Conservation (phyloP, 1,140 invertebrate species). For the Cryptotermes secundus region DNA sequence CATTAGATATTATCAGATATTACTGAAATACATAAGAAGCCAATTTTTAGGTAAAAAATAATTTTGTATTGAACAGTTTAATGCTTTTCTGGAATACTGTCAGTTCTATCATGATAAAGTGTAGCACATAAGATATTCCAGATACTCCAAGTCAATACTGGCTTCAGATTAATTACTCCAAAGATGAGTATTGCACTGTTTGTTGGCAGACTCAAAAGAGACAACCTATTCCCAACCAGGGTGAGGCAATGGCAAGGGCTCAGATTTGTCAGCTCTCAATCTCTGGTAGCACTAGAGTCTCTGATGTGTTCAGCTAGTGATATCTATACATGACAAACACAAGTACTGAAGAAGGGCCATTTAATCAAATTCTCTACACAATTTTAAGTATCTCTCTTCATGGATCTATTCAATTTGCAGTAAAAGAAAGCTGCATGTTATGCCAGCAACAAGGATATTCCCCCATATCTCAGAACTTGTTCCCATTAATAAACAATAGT, state of each 20-base stretch:
- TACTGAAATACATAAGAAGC: too few relatives aligned
- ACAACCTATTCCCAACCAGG: neutral
- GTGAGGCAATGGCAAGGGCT: slow-evolving; percentile 28
- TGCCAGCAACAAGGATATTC: too few relatives aligned
- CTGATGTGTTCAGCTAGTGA: neutral
- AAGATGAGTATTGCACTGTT: neutral
- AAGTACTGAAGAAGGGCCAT: neutral
- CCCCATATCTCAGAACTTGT: too few relatives aligned
- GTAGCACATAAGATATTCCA: too few relatives aligned
- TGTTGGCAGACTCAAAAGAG: neutral
- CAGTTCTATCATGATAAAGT: too few relatives aligned
- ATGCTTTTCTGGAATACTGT: too few relatives aligned
- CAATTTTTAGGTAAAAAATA: too few relatives aligned
- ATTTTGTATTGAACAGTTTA: too few relatives aligned
- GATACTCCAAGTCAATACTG: too few relatives aligned
- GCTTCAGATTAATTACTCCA: neutral
- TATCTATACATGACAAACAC: too few relatives aligned
- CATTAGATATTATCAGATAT: too few relatives aligned
- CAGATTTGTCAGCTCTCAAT: slow-evolving; percentile 23
- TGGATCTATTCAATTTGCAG: neutral
- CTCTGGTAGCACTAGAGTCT: neutral
- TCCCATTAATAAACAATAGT: too few relatives aligned
- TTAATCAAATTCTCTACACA: neutral
- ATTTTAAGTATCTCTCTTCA: neutral
- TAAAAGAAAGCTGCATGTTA: neutral